Evolutionary conservation across 2,888 invertebrate species (phyloP).

Genomic region (Ormia ochracea): DNA sequence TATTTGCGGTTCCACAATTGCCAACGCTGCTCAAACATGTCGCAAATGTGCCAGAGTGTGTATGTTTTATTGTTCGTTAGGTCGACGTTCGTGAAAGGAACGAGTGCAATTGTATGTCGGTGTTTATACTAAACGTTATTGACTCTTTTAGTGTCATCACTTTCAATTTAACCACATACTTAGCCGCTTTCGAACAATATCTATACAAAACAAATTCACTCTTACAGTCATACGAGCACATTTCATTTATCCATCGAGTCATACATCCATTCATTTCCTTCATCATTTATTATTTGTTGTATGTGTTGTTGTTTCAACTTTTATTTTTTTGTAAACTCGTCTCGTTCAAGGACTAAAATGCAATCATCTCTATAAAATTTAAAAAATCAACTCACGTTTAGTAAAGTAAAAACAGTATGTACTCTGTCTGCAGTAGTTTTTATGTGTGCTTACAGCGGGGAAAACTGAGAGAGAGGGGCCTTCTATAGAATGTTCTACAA

Average conservation of each 20-base stretch:
- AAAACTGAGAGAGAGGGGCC: background rate
- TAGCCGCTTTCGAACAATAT: constrained; percentile 20
- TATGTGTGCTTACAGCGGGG: background rate
- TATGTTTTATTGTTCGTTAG: background rate
- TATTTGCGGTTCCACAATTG: constrained; percentile 37
- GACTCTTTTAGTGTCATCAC: constrained; percentile 64
- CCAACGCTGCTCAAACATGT: constrained; percentile 13
- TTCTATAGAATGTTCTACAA: background rate
- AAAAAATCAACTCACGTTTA: constrained; percentile 52
- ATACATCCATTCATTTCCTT: constrained; percentile 1
- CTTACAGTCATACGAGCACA: too few species aligned
- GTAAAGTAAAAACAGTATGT: constrained; percentile 41
- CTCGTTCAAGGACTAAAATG: constrained; percentile 43
- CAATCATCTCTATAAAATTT: constrained; percentile 44
- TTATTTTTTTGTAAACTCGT: constrained; percentile 20
- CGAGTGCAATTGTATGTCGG: background rate
- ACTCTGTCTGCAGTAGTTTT: constrained; percentile 24
- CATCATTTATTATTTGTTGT: constrained; percentile 15
- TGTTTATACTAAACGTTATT: constrained; percentile 58
- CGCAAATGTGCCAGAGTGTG: background rate
- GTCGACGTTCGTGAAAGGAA: background rate
- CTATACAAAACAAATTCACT: constrained; percentile 8
- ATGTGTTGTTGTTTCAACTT: background rate
- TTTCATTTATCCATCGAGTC: constrained; percentile 20
- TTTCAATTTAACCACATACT: constrained; percentile 62